Evolutionary conservation across 2,113 vertebrate species (phyloP).

Genomic region (Xenus cinereus): DNA sequence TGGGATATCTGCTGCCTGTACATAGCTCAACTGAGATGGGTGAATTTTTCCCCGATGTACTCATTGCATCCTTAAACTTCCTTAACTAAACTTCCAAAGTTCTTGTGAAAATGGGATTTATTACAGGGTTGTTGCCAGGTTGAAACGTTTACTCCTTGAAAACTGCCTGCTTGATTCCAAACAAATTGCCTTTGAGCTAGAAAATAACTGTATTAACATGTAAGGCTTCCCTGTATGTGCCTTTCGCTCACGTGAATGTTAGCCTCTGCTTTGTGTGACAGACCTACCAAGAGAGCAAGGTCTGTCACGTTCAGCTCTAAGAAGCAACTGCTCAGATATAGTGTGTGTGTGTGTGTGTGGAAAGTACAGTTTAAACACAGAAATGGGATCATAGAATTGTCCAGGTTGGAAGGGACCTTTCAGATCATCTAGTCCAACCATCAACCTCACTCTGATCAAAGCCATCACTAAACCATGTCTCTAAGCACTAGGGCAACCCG

Average conservation of each 20-base stretch:
- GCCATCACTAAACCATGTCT: no score
- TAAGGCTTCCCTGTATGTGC: not conserved
- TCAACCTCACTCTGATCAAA: no score
- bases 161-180: not conserved
- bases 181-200: not conserved
- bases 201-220: not conserved
- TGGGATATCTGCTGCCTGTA: not conserved
- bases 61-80: not conserved
- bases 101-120: not conserved
- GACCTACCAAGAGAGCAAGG: not conserved
- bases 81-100: not conserved
- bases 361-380: not conserved
- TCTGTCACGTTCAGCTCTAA: not conserved
- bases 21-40: not conserved
- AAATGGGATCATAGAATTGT: not conserved
- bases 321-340: not conserved
- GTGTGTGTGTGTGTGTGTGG: not conserved
- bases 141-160: not conserved
- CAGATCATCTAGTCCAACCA: no score
- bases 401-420: no score
- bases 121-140: not conserved
- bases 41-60: not conserved
- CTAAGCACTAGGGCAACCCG: no score
- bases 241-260: not conserved
- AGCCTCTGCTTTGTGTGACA: not conserved